phyloP scores from a whole-genome alignment of 2,797 vertebrate species.

The Limosa lapponica region DNA sequence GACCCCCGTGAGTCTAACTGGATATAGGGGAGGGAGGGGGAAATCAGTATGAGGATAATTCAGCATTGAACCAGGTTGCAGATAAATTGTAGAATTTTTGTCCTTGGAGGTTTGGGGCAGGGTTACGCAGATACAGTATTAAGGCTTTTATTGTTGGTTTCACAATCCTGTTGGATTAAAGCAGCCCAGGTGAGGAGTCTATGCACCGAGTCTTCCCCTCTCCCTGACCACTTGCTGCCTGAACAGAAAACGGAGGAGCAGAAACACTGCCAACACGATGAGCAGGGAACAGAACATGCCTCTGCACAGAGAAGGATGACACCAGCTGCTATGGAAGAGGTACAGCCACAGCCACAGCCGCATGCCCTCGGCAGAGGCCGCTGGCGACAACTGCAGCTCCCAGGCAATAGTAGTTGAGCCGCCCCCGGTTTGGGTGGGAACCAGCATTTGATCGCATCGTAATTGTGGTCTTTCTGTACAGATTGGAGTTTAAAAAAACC shows the following conservation, averaged over 20 bases:
- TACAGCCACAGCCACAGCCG: background rate
- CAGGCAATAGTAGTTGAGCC: background rate
- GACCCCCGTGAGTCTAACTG: background rate
- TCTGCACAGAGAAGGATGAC: fast-evolving
- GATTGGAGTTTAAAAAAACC: background rate
- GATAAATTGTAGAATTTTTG: background rate
- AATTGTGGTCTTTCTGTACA: background rate
- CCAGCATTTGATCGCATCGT: background rate
- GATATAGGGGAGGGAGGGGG: background rate
- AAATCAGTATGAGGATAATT: background rate
- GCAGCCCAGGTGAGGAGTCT: background rate
- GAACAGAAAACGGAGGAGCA: background rate
- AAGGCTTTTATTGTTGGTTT: background rate
- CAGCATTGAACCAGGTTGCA: background rate
- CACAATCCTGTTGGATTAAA: background rate
- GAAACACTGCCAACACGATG: background rate
- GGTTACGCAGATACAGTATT: no score
- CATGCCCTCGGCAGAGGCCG: background rate
- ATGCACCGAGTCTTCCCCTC: background rate
- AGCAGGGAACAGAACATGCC: fast-evolving
- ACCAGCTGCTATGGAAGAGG: background rate
- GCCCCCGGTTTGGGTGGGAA: background rate
- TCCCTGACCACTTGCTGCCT: background rate
- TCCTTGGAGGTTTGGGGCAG: background rate
- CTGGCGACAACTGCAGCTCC: background rate